phyloP scores from a whole-genome alignment of 2,797 vertebrate species.

The Dallia pectoralis region DNA sequence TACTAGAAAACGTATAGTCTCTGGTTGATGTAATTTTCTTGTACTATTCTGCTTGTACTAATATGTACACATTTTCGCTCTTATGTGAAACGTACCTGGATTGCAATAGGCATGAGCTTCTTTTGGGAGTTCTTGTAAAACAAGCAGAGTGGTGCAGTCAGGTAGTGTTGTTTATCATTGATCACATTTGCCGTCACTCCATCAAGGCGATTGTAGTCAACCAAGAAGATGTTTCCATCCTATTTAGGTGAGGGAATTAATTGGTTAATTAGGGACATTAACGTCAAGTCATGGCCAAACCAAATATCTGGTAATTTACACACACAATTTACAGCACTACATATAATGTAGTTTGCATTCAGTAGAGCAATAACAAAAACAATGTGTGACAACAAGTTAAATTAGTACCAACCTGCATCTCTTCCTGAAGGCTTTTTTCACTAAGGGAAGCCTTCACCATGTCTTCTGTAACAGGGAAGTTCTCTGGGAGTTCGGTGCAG shows the following conservation, averaged over 20 bases:
- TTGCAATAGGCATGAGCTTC: conserved; percentile 70
- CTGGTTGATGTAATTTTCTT: no score
- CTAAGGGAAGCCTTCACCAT: conserved; percentile 27
- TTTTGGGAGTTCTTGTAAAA: conserved; percentile 56
- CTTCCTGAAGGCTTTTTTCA: background rate
- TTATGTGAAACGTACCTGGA: conserved; percentile 64
- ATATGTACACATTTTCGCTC: no score
- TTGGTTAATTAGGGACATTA: background rate
- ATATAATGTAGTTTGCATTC: background rate
- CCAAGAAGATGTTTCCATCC: conserved; percentile 76
- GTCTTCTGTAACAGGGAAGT: conserved; percentile 24
- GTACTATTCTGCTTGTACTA: no score
- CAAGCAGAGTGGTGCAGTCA: conserved; percentile 68
- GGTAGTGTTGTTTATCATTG: conserved; percentile 61
- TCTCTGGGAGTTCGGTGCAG: conserved; percentile 25
- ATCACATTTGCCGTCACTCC: conserved; percentile 57
- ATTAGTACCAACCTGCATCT: conserved; percentile 23
- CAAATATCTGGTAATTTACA: background rate
- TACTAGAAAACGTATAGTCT: background rate
- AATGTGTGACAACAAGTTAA: background rate
- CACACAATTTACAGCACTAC: background rate
- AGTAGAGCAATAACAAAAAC: background rate
- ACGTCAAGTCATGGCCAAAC: background rate
- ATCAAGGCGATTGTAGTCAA: conserved; percentile 70
- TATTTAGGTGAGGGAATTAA: conserved; percentile 37